These are phyloP conservation scores for Rhopalosiphum maidis DNA, from an alignment of 1,140 invertebrate genomes.

Conservation along the genomic window DNA sequence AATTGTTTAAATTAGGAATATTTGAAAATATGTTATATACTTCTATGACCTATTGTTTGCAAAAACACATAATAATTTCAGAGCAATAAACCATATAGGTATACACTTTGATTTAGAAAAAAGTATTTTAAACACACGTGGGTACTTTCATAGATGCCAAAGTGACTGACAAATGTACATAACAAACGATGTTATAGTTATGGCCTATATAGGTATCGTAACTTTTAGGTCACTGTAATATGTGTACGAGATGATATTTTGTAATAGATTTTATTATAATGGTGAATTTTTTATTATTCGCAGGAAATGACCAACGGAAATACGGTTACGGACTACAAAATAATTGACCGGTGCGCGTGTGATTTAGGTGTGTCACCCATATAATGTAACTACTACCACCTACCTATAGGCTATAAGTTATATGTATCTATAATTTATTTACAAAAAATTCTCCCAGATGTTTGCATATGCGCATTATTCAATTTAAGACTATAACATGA, in stretches of 20 bases:
- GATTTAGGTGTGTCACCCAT: slow-evolving; percentile 42
- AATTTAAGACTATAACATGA: not conserved
- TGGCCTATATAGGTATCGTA: not conserved
- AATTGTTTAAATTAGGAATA: too few species aligned
- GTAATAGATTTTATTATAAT: not conserved
- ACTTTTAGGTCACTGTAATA: not conserved
- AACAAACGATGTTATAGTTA: not conserved
- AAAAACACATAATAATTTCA: not conserved
- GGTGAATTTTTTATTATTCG: not conserved
- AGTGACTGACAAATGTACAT: not conserved
- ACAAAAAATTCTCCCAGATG: not conserved
- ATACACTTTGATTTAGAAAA: not conserved
- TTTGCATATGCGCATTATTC: not conserved
- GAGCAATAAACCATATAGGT: not conserved
- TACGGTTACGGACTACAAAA: slow-evolving; percentile 47
- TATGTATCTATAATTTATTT: slow-evolving; percentile 14
- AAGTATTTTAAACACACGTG: not conserved
- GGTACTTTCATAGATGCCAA: not conserved
- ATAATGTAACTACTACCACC: not conserved
- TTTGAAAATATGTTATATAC: too few species aligned
- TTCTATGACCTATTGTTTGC: too few species aligned
- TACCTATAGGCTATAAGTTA: not conserved
- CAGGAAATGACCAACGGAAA: slow-evolving; percentile 55
- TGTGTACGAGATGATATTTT: slow-evolving; percentile 1
- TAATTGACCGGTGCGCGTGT: slow-evolving; percentile 1